Conservation (phyloP, 2,113 vertebrate species). For the Sterna hirundo region DNA sequence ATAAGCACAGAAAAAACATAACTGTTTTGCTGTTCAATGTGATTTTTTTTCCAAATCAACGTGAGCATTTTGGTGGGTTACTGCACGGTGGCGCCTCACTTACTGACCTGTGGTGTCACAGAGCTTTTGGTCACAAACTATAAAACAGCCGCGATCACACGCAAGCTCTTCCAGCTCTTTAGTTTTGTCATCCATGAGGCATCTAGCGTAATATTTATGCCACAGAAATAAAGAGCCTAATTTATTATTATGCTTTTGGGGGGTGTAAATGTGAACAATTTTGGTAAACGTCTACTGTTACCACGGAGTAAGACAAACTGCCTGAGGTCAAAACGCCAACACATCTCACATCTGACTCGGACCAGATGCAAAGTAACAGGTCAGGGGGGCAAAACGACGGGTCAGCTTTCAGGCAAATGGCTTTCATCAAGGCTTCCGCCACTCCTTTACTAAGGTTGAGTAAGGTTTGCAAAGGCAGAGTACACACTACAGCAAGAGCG, state of each 20-base stretch:
- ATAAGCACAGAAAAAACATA: accelerated
- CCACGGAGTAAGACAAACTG: neutral
- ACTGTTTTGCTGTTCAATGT: neutral
- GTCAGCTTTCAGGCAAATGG: neutral
- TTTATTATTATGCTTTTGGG: neutral
- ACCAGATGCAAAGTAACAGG: neutral
- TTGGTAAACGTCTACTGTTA: neutral
- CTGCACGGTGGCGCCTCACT: accelerated
- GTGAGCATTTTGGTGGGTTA: neutral
- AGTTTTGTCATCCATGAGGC: neutral
- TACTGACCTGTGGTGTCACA: neutral
- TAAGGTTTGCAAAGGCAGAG: neutral
- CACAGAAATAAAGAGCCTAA: neutral
- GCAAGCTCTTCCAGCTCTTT: neutral
- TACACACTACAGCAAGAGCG: neutral
- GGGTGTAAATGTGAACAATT: neutral
- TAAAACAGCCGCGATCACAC: accelerated
- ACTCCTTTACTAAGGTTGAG: neutral
- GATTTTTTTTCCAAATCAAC: neutral
- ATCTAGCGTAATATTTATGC: neutral
- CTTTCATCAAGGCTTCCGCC: neutral
- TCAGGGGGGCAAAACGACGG: neutral
- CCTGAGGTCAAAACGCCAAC: neutral
- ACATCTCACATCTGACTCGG: neutral
- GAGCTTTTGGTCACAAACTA: neutral